A percentile compares a stretch with the other conserved stretches of the same genome.
Evolutionary conservation across 2,113 vertebrate species (phyloP).

Genomic region (Phalacrocorax aristotelis): DNA sequence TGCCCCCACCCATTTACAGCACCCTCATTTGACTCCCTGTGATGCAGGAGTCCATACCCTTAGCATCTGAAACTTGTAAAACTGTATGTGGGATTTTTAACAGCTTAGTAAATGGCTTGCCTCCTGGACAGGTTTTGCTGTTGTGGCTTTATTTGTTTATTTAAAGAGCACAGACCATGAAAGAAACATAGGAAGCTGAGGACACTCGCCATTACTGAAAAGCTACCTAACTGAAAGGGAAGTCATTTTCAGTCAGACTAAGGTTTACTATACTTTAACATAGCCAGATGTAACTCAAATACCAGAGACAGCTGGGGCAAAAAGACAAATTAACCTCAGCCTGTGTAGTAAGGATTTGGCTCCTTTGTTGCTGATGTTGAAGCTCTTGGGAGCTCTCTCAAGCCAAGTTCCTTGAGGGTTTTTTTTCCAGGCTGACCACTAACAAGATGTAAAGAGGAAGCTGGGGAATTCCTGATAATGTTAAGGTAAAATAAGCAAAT

Average conservation of each 20-base stretch:
- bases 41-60: background rate
- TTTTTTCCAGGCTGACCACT: background rate
- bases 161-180: background rate
- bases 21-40: fast-evolving
- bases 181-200: background rate
- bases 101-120: background rate
- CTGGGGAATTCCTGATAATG: background rate
- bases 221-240: background rate
- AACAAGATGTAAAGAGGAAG: background rate
- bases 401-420: background rate
- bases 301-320: background rate
- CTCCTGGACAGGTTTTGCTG: background rate
- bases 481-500: background rate
- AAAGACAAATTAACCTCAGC: background rate
- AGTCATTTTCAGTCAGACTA: background rate
- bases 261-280: background rate
- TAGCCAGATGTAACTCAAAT: background rate
- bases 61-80: background rate
- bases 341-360: background rate
- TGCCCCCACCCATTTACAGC: background rate
- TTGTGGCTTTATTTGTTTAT: background rate
- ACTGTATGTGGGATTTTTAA: background rate
- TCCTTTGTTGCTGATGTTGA: background rate
- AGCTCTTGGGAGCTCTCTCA: background rate
- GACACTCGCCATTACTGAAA: background rate